Conservation (phyloP, 2,888 invertebrate species). For the Caenorhabditis sp. region DNA sequence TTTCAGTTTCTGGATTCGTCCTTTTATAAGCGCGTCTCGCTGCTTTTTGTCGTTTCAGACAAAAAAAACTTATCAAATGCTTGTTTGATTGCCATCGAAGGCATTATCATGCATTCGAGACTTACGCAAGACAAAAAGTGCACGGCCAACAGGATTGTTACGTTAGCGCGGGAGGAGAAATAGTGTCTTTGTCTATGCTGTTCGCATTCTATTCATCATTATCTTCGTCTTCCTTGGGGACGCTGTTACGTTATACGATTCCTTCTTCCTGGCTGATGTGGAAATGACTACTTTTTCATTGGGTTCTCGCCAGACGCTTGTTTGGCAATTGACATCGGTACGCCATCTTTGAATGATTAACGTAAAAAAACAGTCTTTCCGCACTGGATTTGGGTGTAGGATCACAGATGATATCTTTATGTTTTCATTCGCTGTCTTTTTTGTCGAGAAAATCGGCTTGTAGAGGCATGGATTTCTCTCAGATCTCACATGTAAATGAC, state of each 20-base stretch:
- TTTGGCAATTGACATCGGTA: slow-evolving; percentile 49
- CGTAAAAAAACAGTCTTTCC: slow-evolving; percentile 15
- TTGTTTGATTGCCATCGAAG: slow-evolving; percentile 61
- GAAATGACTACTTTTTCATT: slow-evolving; percentile 63
- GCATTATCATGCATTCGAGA: slow-evolving; percentile 66
- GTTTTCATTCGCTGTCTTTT: slow-evolving; percentile 20
- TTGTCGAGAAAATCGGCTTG: background rate
- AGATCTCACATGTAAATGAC: background rate
- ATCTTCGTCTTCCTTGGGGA: slow-evolving; percentile 13
- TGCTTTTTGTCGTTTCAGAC: slow-evolving; percentile 54
- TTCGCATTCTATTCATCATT: slow-evolving; percentile 29
- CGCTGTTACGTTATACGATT: slow-evolving; percentile 61
- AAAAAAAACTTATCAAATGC: slow-evolving; percentile 66
- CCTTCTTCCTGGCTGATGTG: slow-evolving; percentile 44
- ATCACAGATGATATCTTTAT: slow-evolving; percentile 33
- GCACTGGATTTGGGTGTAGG: slow-evolving; percentile 13
- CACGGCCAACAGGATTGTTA: slow-evolving; percentile 63
- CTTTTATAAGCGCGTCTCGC: slow-evolving; percentile 54
- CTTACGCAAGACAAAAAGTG: slow-evolving; percentile 67
- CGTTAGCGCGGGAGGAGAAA: slow-evolving; percentile 46
- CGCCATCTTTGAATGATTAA: slow-evolving; percentile 29
- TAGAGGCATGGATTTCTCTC: background rate
- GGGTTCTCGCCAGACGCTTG: slow-evolving; percentile 60
- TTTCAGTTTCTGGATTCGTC: slow-evolving; percentile 47
- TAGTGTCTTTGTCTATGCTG: slow-evolving; percentile 43